These are phyloP conservation scores for Pandemis heparana DNA, from an alignment of 2,888 invertebrate genomes.

Conservation along the genomic window DNA sequence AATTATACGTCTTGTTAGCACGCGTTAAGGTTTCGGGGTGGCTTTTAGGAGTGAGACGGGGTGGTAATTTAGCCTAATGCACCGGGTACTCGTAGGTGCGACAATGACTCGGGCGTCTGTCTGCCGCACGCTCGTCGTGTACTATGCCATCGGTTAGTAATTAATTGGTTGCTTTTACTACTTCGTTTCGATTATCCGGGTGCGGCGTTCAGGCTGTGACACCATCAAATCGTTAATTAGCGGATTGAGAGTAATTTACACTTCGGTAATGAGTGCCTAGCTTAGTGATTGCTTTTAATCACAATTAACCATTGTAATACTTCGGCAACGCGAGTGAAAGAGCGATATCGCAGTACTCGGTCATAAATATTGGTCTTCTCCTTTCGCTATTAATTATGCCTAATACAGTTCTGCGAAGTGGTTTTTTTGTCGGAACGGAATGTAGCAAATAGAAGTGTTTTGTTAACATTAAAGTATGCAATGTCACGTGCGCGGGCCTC, in stretches of 20 bases:
- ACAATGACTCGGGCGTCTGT: background rate
- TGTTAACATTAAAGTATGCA: background rate
- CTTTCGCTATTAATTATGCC: too few species aligned
- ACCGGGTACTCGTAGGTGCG: background rate
- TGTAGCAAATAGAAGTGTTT: background rate
- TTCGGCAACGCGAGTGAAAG: too few species aligned
- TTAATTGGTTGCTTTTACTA: conserved; percentile 5
- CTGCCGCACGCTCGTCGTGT: background rate
- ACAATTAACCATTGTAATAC: too few species aligned
- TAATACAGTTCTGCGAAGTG: background rate
- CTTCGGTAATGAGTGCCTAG: background rate
- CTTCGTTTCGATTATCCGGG: background rate
- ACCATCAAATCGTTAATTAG: background rate
- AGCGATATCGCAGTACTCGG: too few species aligned
- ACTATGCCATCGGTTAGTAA: background rate
- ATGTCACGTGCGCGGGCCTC: background rate
- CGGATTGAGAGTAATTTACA: background rate
- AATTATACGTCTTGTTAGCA: background rate
- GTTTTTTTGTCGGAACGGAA: too few species aligned
- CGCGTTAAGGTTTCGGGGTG: background rate
- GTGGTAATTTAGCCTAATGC: background rate
- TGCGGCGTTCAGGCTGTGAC: background rate
- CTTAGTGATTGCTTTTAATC: too few species aligned
- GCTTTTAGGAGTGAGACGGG: background rate
- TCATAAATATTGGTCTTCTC: too few species aligned